Base-by-base conservation (phyloP, 2,888 invertebrate species). In the Eretmocerus hayati region DNA sequence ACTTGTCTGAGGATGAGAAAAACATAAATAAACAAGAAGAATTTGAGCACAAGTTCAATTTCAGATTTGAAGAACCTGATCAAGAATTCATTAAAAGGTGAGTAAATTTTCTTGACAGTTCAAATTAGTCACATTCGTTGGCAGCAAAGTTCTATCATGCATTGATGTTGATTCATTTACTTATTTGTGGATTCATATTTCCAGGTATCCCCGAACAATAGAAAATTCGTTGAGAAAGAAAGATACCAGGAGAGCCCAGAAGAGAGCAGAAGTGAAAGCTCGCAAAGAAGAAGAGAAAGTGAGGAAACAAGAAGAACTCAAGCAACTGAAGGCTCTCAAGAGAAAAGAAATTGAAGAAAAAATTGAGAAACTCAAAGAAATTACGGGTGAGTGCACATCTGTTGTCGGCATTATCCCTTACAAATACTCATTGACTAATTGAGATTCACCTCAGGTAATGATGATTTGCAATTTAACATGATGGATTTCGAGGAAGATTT, bases 21-120 rank as follows among this genome's bases (percentile, higher is more conserved):
- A 79, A 80, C 38, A 76, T 92, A 22, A 85, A 87, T 60, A 81
- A 85, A 64, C 90, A 91, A 71, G 90, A 88, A 55, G 82, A 87
- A 70, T 97, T 94, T 74, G 96, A 97, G 66, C 80, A 88, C 38
- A 94, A 95, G 57, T 97, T 87, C 71, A 96, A 97, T 75, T 95
- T 93, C 71, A 80, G 97, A 54, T 97, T 87, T 71, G 95, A 99
- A 71, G 95, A 97, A 71, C 96, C 94, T 0, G 95, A 96, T 71
- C 81, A 85, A 40, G 91, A 94, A 59, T 94, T 87, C 72, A 85
- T 90, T 21, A 71, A 71, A 48, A 58, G 62, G 60, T 66, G 51
- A 41, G 22, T 35, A 23, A 36, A 26, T 33, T 42, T 6, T 20
- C 16, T 16, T 23, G n/a, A n/a, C n/a, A n/a, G 26, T 32, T 40